A percentile compares a stretch with the other conserved stretches of the same genome.
Evolutionary conservation across 2,888 invertebrate genomes (phyloP).

Genomic region (Rhingia campestris): DNA sequence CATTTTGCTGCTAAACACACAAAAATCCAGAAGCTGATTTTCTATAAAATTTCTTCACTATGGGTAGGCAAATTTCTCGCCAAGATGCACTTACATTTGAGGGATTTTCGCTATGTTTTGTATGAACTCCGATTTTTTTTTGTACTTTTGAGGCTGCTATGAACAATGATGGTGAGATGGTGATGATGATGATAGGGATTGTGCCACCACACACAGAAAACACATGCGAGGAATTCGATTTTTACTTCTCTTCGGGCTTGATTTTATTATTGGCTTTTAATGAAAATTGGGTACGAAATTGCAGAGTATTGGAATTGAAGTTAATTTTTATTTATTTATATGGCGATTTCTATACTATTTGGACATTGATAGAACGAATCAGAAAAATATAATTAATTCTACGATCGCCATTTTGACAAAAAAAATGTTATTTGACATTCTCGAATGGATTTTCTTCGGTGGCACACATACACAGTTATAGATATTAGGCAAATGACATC

Average conservation of each 20-base stretch:
- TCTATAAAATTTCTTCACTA: conserved; percentile 26
- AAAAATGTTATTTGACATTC: conserved; percentile 74
- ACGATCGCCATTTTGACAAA: conserved; percentile 76
- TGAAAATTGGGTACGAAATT: conserved; percentile 40
- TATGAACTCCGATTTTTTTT: conserved; percentile 23
- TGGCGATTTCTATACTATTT: conserved; percentile 66
- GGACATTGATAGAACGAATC: conserved; percentile 60
- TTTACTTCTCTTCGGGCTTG: conserved; percentile 43
- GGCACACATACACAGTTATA: conserved; percentile 31
- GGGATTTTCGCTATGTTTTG: conserved; percentile 16
- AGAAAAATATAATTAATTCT: conserved; percentile 73
- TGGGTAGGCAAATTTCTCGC: background rate
- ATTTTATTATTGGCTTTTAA: conserved; percentile 16
- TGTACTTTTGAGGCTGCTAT: conserved; percentile 24
- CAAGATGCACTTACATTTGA: conserved; percentile 34
- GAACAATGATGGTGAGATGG: conserved; percentile 55
- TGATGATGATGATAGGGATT: conserved; percentile 64
- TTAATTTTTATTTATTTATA: conserved; percentile 56
- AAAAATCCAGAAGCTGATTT: conserved; percentile 40
- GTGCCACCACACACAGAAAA: conserved; percentile 74
- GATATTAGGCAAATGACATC: conserved; percentile 66
- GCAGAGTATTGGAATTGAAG: conserved; percentile 41
- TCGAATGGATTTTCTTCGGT: conserved; percentile 72
- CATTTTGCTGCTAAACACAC: conserved; percentile 63
- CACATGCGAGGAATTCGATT: conserved; percentile 68